Conservation (phyloP, 2,113 vertebrate genomes). For the Panthera leo region DNA sequence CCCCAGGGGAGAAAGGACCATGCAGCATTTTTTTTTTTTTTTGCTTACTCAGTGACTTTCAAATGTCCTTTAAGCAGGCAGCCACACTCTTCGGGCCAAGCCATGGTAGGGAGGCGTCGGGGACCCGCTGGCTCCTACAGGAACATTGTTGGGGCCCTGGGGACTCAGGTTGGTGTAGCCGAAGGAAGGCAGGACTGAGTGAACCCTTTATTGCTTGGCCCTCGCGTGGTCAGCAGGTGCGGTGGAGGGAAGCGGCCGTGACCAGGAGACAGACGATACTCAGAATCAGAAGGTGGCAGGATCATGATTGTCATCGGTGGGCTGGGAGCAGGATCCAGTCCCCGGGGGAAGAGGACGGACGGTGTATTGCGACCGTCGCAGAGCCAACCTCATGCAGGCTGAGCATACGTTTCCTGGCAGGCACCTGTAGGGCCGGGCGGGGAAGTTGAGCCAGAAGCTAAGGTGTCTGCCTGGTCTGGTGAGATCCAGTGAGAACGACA, state of each 20-base stretch:
- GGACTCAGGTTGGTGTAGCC: rapidly evolving
- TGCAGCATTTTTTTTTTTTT: background rate
- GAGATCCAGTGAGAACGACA: background rate
- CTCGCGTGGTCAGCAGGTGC: background rate
- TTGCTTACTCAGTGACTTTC: background rate
- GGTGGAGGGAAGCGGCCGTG: background rate
- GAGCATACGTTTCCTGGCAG: background rate
- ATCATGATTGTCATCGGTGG: background rate
- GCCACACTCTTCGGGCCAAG: background rate
- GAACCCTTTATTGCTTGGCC: background rate
- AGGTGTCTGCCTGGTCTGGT: background rate
- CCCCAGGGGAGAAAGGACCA: background rate
- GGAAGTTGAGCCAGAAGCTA: background rate
- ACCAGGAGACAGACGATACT: background rate
- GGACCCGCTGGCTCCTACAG: background rate
- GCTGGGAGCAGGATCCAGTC: background rate
- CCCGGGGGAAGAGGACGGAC: background rate
- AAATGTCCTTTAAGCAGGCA: background rate
- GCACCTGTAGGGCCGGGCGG: background rate
- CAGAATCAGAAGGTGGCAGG: background rate
- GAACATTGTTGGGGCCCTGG: background rate
- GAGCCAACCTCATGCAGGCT: background rate
- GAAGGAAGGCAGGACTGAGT: background rate
- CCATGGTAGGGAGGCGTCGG: background rate
- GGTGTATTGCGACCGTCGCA: background rate